Conservation (phyloP, 2,888 invertebrate genomes). For the Ennomos erosarius region DNA sequence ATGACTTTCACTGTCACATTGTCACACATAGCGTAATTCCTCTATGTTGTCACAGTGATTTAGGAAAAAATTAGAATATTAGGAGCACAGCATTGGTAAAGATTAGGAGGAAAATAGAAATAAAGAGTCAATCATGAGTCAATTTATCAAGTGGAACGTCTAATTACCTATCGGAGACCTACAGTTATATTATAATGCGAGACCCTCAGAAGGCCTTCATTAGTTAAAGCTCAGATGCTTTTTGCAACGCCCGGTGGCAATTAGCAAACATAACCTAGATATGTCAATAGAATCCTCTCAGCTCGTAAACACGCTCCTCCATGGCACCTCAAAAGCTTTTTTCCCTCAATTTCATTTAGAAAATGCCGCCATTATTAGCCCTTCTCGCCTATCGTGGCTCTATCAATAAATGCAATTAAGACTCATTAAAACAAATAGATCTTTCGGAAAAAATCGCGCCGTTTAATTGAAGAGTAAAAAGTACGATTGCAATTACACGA, state of each 20-base stretch:
- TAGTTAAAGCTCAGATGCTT: too few relatives aligned
- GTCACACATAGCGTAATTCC: too few relatives aligned
- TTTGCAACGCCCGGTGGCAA: background rate
- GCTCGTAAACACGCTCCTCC: conserved; percentile 13
- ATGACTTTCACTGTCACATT: too few relatives aligned
- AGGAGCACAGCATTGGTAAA: too few relatives aligned
- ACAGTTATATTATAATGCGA: too few relatives aligned
- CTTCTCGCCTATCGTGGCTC: conserved; percentile 38
- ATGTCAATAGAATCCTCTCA: conserved; percentile 24
- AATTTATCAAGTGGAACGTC: too few relatives aligned
- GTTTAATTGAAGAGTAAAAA: conserved; percentile 64
- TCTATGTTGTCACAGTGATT: too few relatives aligned
- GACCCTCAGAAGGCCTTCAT: too few relatives aligned
- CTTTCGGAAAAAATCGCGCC: conserved; percentile 54
- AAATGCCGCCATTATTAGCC: conserved; percentile 47
- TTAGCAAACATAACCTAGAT: conserved; percentile 14
- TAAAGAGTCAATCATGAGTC: too few relatives aligned
- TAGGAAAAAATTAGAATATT: too few relatives aligned
- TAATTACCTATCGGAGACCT: too few relatives aligned
- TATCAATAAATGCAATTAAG: conserved; percentile 78
- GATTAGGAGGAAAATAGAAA: too few relatives aligned
- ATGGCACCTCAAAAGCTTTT: conserved; percentile 28
- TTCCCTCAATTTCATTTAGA: conserved; percentile 41
- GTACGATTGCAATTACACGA: conserved; percentile 54
- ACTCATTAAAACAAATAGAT: conserved; percentile 75